These are phyloP conservation scores for Pogoniulus pusillus DNA, from an alignment of 2,797 vertebrate genomes.

Conservation along the genomic window DNA sequence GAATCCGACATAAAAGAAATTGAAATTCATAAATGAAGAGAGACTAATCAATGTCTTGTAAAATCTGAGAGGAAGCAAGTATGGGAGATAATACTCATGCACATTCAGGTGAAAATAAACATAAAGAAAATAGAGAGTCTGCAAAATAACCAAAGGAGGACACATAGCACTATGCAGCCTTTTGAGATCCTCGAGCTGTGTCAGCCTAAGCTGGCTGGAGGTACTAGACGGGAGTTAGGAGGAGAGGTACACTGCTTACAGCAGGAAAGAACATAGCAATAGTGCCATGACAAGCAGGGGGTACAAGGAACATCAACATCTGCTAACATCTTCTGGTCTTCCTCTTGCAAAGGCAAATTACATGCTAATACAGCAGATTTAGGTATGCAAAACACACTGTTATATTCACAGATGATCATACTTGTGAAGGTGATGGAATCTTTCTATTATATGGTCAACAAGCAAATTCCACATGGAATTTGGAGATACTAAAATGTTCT, in stretches of 20 bases:
- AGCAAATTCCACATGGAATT: neutral
- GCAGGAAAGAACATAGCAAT: neutral
- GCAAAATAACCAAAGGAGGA: neutral
- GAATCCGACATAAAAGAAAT: neutral
- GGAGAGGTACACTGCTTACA: neutral
- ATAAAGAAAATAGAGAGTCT: neutral
- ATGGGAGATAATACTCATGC: neutral
- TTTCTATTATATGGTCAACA: neutral
- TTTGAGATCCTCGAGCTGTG: neutral
- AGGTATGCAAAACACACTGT: neutral
- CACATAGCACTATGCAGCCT: neutral
- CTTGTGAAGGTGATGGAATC: neutral
- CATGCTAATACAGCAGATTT: neutral
- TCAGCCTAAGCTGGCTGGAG: no score
- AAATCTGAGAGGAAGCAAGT: neutral
- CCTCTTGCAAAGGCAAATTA: neutral
- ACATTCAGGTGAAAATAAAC: neutral
- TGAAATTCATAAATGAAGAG: neutral
- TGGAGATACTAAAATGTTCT: neutral
- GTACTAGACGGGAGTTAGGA: neutral
- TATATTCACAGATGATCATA: neutral
- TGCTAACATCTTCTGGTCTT: neutral
- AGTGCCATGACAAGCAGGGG: accelerated
- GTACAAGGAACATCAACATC: neutral
- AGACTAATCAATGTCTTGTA: neutral